Evolutionary conservation across 2,113 vertebrate species (phyloP), one percentile per base, ranked within the genome.

Genomic region (Rissa tridactyla): DNA sequence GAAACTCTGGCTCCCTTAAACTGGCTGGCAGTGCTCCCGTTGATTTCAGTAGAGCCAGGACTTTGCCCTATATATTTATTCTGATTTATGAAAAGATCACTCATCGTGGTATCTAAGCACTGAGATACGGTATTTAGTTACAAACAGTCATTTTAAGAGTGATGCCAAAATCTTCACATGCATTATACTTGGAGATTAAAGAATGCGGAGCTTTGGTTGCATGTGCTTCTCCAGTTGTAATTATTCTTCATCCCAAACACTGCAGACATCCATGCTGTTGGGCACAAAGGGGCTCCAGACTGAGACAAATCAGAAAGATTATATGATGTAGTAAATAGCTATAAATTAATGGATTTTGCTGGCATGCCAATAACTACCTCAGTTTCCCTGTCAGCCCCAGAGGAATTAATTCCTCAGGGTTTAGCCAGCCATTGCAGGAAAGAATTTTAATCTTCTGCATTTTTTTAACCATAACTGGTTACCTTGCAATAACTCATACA

Each of bases 281-380:
- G 78, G 58, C 94, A 76, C 84, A 91, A 77, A 76, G 60, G 86
- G 90, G 72, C 88, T 97, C 78, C 95, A 95, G 97, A 94, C 98
- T 97, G 96, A 97, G 93, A 97, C 97, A 94, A 98, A 97, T 97
- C 94, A 90, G 95, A 72, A 97, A 96, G 96, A 98, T 98, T 97
- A 97, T 86, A 86, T 29, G n/a, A 95, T 95, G 94, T 73, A 96
- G 96, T 97, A 98, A 98, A 96, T 97, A 97, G 92, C 93, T 92
- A 91, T 97, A 98, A 97, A 98, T 98, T 93, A 97, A 95, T 92
- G 89, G 78, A 83, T 97, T 97, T 97, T 94, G 81, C 94, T 96
- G 90, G 85, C 70, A 88, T 97, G 94, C 95, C 96, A 97, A n/a
- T 90, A 96, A 88, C 69, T 82, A 95, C 96, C 90, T 93, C 46